Conservation (phyloP, 2,113 vertebrate genomes). For the Callospermophilus lateralis region DNA sequence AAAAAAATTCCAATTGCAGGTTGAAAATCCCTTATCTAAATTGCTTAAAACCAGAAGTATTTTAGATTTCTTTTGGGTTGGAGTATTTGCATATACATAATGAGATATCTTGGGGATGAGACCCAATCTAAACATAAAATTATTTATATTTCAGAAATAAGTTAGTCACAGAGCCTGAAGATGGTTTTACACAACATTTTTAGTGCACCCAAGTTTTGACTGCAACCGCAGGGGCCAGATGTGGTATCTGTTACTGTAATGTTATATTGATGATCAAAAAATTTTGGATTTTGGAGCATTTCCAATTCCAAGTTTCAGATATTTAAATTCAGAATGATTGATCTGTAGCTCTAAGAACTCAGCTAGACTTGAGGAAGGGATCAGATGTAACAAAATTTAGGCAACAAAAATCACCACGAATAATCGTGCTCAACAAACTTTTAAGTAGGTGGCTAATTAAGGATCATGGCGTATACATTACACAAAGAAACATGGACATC, state of each 20-base stretch:
- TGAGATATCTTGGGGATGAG: background rate
- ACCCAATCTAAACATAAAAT: background rate
- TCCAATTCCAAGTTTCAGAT: background rate
- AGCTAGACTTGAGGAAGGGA: background rate
- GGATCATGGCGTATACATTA: background rate
- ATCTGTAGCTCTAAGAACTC: background rate
- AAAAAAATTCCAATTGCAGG: background rate
- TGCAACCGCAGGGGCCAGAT: background rate
- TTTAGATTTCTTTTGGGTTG: background rate
- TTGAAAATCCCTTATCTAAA: background rate
- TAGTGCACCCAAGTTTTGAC: background rate
- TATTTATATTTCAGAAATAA: background rate
- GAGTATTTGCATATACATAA: background rate
- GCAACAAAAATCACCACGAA: background rate
- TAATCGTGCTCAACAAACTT: background rate
- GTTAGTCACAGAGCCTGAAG: background rate
- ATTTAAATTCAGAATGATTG: background rate
- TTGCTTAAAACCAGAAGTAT: background rate
- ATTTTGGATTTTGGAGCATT: background rate
- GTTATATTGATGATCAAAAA: background rate
- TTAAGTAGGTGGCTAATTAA: background rate
- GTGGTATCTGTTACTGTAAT: background rate
- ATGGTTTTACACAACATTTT: background rate
- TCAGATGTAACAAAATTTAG: background rate
- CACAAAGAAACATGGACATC: background rate